These are phyloP conservation scores for Phymorhynchus buccinoides DNA, from an alignment of 1,140 invertebrate species.

Conservation along the genomic window DNA sequence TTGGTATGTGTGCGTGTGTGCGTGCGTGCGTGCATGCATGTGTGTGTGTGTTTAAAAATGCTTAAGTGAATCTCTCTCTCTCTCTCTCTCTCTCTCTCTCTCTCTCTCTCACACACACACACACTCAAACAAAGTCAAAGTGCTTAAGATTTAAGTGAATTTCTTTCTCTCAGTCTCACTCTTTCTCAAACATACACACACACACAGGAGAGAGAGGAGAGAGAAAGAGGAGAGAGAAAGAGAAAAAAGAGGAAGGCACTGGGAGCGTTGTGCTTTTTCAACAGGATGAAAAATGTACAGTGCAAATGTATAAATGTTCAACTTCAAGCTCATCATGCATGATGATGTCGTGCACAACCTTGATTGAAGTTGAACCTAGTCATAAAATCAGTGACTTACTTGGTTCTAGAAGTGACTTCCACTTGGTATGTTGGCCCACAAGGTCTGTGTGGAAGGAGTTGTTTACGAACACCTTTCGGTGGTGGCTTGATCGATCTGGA, in stretches of 20 bases:
- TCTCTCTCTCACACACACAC: too few species aligned
- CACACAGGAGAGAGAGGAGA: too few species aligned
- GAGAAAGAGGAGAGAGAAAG: too few species aligned
- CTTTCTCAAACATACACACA: too few species aligned
- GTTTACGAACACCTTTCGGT: not conserved
- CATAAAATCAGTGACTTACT: not conserved
- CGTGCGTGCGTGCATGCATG: constrained; percentile 1
- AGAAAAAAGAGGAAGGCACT: too few species aligned
- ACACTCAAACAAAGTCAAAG: too few species aligned
- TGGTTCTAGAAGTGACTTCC: not conserved
- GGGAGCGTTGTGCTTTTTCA: too few species aligned
- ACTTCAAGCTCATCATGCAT: not conserved
- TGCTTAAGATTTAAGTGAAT: too few species aligned
- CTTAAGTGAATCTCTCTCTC: too few species aligned
- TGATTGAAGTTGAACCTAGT: not conserved
- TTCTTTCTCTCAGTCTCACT: too few species aligned
- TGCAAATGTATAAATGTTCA: not conserved
- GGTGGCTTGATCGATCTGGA: not conserved
- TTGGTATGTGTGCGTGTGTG: not conserved
- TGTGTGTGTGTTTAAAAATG: not conserved
- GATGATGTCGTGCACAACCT: not conserved
- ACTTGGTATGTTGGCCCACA: constrained; percentile 8
- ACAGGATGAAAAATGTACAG: too few species aligned
- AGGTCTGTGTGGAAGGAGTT: not conserved
- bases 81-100: too few species aligned